These are phyloP conservation scores for Drosophila murphyi DNA, from an alignment of 1,140 invertebrate genomes.

Conservation along the genomic window DNA sequence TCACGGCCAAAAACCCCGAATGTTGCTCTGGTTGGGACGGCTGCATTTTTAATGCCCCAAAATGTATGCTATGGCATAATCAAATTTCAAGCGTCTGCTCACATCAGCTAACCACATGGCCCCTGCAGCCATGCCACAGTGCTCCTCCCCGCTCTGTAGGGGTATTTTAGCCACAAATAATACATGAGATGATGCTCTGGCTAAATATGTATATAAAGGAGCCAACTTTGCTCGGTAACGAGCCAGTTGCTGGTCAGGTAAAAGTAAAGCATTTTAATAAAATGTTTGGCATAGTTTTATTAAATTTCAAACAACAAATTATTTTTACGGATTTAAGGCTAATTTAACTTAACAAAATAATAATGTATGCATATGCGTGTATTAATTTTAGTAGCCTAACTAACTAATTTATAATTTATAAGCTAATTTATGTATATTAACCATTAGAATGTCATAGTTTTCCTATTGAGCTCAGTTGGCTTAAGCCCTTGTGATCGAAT, in stretches of 20 bases:
- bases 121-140: not conserved
- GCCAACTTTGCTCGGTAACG: slow-evolving; percentile 3
- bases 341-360: too few relatives aligned
- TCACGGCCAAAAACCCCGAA: not conserved
- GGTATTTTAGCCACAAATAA: slow-evolving; percentile 6
- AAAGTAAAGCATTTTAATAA: not conserved
- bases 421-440: too few relatives aligned
- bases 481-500: too few relatives aligned
- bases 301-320: not conserved
- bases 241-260: slow-evolving; percentile 1
- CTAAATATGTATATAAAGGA: not conserved
- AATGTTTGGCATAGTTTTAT: slow-evolving; percentile 7
- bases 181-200: slow-evolving; percentile 11
- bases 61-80: slow-evolving; percentile 47
- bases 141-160: not conserved
- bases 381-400: too few relatives aligned
- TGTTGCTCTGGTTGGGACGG: not conserved
- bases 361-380: too few relatives aligned
- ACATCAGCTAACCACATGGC: not conserved
- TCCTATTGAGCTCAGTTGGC: too few relatives aligned
- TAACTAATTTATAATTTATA: too few relatives aligned
- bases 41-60: slow-evolving; percentile 50
- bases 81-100: slow-evolving; percentile 36
- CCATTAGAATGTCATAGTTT: too few relatives aligned
- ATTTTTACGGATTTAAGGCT: not conserved